phyloP scores from a whole-genome alignment of 2,113 vertebrate genomes.

The Eolophus roseicapilla region DNA sequence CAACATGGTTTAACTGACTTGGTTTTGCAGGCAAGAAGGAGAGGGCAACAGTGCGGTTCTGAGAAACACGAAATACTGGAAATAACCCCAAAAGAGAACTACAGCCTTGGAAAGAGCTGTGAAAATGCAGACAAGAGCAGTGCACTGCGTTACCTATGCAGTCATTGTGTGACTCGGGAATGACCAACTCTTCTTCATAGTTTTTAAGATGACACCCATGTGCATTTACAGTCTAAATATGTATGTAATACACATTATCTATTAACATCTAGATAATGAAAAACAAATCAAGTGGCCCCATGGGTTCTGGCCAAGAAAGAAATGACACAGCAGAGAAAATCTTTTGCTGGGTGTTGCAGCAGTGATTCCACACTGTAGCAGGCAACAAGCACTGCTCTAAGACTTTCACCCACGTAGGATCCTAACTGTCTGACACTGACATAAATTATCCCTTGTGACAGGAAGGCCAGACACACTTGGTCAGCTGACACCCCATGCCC shows the following conservation, averaged over 20 bases:
- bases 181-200: not conserved
- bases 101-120: not conserved
- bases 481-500: not conserved
- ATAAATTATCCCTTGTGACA: not conserved
- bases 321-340: not conserved
- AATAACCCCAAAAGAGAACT: not conserved
- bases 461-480: not conserved
- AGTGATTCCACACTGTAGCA: not conserved
- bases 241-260: not conserved
- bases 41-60: not conserved
- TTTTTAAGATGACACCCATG: not conserved
- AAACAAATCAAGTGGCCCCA: not conserved
- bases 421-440: not conserved
- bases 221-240: not conserved
- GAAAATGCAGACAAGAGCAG: not conserved
- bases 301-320: not conserved
- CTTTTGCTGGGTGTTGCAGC: not conserved
- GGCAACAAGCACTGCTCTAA: not conserved
- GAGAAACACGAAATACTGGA: not conserved
- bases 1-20: not conserved
- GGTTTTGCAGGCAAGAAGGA: not conserved
- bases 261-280: not conserved
- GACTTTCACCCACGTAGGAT: not conserved
- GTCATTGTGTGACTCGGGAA: not conserved
- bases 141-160: not conserved